A percentile compares a stretch with the other conserved stretches of the same genome.
Evolutionary conservation across 2,113 vertebrate species (phyloP).

Genomic region (Pluvianellus socialis): DNA sequence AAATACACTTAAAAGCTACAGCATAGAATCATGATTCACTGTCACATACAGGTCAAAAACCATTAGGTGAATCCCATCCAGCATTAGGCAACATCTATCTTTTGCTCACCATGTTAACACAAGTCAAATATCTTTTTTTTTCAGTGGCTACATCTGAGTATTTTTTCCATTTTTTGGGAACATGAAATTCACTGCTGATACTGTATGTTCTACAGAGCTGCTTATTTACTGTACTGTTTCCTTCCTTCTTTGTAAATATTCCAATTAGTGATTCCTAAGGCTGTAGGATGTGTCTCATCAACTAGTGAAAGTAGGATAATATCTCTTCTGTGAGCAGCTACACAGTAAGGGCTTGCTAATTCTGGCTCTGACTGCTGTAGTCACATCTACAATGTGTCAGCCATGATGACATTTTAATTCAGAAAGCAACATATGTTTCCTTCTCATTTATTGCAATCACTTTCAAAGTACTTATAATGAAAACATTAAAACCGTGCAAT

Average conservation of each 20-base stretch:
- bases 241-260: conserved; percentile 47
- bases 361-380: conserved; percentile 44
- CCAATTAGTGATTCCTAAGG: conserved; percentile 55
- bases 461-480: conserved; percentile 50
- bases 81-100: background rate
- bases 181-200: background rate
- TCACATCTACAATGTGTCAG: conserved; percentile 59
- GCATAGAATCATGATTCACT: background rate
- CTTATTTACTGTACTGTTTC: conserved; percentile 36
- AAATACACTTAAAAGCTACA: background rate
- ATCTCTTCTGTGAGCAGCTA: conserved; percentile 52
- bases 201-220: background rate
- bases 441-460: conserved; percentile 50
- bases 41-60: background rate
- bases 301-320: conserved; percentile 49
- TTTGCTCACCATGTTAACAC: background rate
- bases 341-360: conserved; percentile 56
- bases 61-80: background rate
- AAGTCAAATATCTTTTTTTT: background rate
- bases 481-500: conserved; percentile 51
- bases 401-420: conserved; percentile 64
- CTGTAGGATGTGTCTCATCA: conserved; percentile 56
- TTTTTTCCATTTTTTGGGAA: background rate
- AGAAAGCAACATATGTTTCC: conserved; percentile 54
- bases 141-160: background rate